Base-by-base conservation (phyloP, 2,113 vertebrate species). In the Phaetusa simplex region DNA sequence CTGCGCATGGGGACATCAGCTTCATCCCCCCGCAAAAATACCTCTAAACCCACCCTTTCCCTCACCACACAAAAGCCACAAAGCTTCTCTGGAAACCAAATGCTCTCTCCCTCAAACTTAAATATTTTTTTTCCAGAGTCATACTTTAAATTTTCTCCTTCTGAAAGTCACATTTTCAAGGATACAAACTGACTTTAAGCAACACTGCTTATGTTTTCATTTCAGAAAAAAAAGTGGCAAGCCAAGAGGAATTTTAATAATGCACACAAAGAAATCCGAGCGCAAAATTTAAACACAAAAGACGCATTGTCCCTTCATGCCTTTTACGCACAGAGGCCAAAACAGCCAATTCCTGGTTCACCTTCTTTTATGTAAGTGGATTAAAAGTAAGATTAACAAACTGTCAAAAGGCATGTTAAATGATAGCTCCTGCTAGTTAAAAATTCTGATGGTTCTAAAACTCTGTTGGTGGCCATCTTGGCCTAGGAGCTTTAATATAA, bases 311-410 rank as follows among this genome's bases (percentile, higher is more conserved):
- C 40, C 73, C 82, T 95, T 88, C 69, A 5, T 58, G 90, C 86
- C 96, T 87, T 96, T 90, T 89, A 88, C 12, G 71, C 47, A 66
- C 62, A 85, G n/a, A 86, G 61, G 52, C 56, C 82, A 53, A 72
- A 97, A n/a, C 91, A 71, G 65, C 58, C 76, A 93, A 49, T 72
- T 93, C 90, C 47, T 65, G 79, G 67, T 94, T 95, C 95, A 97
- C 91, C 93, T 97, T 97, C 96, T 97, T 96, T 96, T 42, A 96
- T 78, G 45, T 70, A 95, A 97, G 80, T 15, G 66, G 94, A 97
- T 97, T 98, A 97, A 97, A 98, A 97, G 89, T 88, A 96, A 97
- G 95, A 97, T 96, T 95, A 97, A 95, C 77, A 88, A 97, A 98
- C 94, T 95, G 89, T 86, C 86, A 96, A 97, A 93, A 97, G 95